phyloP scores from a whole-genome alignment of 2,113 vertebrate species.

The Malurus elegans region DNA sequence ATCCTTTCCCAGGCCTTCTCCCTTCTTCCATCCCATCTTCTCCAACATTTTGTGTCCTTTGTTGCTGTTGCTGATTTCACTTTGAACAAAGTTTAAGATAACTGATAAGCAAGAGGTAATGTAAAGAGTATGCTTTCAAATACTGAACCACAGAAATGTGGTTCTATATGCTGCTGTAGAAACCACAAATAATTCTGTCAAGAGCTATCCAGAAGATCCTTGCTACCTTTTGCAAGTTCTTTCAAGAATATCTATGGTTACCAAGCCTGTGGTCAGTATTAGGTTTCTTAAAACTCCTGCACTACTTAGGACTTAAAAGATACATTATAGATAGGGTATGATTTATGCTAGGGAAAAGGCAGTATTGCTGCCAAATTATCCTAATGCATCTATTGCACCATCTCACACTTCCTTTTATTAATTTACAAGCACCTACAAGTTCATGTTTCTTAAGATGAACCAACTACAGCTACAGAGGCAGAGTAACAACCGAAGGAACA shows the following conservation, averaged over 20 bases:
- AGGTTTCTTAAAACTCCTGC: neutral
- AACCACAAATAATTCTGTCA: neutral
- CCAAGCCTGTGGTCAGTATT: neutral
- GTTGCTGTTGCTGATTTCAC: conserved; percentile 93
- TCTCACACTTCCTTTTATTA: neutral
- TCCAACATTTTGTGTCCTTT: conserved; percentile 96
- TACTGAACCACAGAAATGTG: neutral
- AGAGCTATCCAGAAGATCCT: neutral
- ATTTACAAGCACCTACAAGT: neutral
- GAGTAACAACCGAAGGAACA: neutral
- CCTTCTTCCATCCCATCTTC: conserved; percentile 98
- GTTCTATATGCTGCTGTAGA: neutral
- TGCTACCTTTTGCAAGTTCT: neutral
- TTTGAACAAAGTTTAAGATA: conserved; percentile 61
- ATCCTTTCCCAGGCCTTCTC: conserved; percentile 92
- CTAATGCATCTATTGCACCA: neutral
- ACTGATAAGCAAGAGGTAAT: neutral
- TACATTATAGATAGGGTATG: neutral
- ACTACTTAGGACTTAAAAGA: neutral
- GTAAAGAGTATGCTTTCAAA: neutral
- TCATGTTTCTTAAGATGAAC: neutral
- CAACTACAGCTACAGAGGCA: neutral
- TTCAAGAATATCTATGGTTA: neutral
- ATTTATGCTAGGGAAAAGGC: neutral
- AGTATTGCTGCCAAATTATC: fast-evolving